phyloP scores from a whole-genome alignment of 2,888 invertebrate genomes.

The Ochropleura leucogaster region DNA sequence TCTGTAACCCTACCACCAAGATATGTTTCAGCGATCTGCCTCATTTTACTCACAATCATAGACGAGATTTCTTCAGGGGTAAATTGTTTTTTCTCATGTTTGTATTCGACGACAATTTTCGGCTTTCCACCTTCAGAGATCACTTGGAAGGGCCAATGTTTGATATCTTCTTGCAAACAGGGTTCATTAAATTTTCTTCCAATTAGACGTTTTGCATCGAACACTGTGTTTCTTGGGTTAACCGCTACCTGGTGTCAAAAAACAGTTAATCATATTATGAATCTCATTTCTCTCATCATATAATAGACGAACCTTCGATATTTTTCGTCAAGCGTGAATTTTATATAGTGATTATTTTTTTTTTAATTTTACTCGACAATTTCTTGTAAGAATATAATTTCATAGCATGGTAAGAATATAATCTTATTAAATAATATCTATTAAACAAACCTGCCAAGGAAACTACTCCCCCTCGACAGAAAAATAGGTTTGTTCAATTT shows the following conservation, averaged over 20 bases:
- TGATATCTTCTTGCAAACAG: conserved; percentile 94
- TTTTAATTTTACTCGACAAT: not conserved
- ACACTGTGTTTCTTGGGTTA: conserved; percentile 95
- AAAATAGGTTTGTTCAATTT: no score
- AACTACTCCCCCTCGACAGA: no score
- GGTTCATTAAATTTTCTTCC: conserved; percentile 95
- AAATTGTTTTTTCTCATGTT: conserved; percentile 94
- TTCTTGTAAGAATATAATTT: not conserved
- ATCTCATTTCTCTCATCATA: no score
- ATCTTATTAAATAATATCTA: no score
- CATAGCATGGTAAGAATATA: no score
- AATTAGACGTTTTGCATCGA: conserved; percentile 96
- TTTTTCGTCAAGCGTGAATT: no score
- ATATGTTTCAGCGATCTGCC: conserved; percentile 94
- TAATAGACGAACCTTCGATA: not conserved
- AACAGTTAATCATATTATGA: not conserved
- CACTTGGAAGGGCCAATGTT: conserved; percentile 96
- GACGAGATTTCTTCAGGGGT: conserved; percentile 96
- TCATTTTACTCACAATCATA: conserved; percentile 96
- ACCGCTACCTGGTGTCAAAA: conserved; percentile 91
- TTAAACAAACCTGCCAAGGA: no score
- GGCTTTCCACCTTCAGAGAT: conserved; percentile 93
- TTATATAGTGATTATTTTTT: no score
- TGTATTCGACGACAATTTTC: conserved; percentile 94
- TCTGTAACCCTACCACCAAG: conserved; percentile 93